Evolutionary conservation across 2,888 invertebrate species (phyloP), one percentile per base, ranked within the genome.

Genomic region (Rhagonycha lutea): DNA sequence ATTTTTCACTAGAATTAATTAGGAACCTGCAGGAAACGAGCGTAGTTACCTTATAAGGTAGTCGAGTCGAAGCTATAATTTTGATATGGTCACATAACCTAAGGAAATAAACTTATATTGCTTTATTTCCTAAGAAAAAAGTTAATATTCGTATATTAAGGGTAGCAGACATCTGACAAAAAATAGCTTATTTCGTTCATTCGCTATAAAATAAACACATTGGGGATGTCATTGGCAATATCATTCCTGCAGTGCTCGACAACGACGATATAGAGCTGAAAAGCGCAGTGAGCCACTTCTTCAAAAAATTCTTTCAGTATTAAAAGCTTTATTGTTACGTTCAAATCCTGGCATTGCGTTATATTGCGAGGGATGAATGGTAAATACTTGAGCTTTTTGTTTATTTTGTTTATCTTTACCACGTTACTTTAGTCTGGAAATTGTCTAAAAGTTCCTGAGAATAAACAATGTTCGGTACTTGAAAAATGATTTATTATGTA

Each of bases 311-410:
- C 72, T 68, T 47, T 26, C 70, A 68, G 75, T 73, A 77, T 77
- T 77, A 77, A 77, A 75, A 77, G 77, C 77, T 77, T 77, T 77
- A 77, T 77, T 75, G 77, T 77, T 72, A 70, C 70, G 72, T 75
- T 77, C 68, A 74, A 72, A 72, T 70, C 74, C 77, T 72, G 24
- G 72, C 71, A 74, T 61, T 68, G 63, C 72, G 61, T 14, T 71
- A 74, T 72, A 74, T 74, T 71, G 71, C 62, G 32, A 69, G 24
- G 73, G 65, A 61, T 69, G 29, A 73, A 71, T 69, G 68, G 18
- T 68, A 68, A 68, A 28, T 47, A 24, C 72, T 67, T 47, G 26
- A 24, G 47, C 60, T 28, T 72, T 67, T 72, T 72, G 61, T 72
- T 72, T 68, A 68, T 18, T 32, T 24, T 60, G 23, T 68, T 68